Base-by-base conservation (phyloP, 1,140 invertebrate species). In the Ctenoplectra terminalis region DNA sequence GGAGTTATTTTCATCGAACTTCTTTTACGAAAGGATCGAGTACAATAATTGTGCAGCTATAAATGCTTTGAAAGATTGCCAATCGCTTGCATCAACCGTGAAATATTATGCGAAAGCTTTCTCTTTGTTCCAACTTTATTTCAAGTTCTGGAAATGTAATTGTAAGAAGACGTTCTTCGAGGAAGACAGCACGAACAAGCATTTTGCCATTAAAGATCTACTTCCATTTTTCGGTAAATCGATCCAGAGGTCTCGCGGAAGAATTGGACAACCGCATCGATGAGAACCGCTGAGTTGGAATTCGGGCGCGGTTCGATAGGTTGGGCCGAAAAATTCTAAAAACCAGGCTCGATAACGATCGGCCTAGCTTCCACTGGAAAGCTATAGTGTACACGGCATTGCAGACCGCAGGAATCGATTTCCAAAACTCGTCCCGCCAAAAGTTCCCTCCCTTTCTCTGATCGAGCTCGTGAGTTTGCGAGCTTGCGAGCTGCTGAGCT, bases 331-430 rank as follows among this genome's bases (percentile, higher is more conserved):
- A n/a, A 73, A 80, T 50, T 52, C 8, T n/a, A 31, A 73, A 56
- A 78, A 77, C 7, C 31, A 46, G 11, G 2, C 29, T 13, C 70
- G 52, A 79, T 50, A 82, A 82, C 60, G 40, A 56, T 64, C 58
- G 74, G 43, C n/a, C 75, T 70, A 31, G 43, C 66, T 71, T 26
- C n/a, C 37, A 2, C 2, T 5, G 46, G 26, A 20, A 34, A 66
- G 61, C 60, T 9, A 31, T 46, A 74, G 31, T 31, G 40, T 48
- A 17, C 40, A 48, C 37, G 58, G 58, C 64, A 74, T 56, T 31
- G 71, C 64, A 72, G 67, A 82, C 48, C 43, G 50, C 60, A 67
- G 60, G 17, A 56, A 71, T 87, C 73, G 50, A 82, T 74, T 82
- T 8, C 11, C 31, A 67, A 40, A 83, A 82, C 46, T 63, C 31